Evolutionary conservation across 2,113 vertebrate genomes (phyloP), one percentile per base, ranked within the genome.

Genomic region (Pygoscelis antarcticus): DNA sequence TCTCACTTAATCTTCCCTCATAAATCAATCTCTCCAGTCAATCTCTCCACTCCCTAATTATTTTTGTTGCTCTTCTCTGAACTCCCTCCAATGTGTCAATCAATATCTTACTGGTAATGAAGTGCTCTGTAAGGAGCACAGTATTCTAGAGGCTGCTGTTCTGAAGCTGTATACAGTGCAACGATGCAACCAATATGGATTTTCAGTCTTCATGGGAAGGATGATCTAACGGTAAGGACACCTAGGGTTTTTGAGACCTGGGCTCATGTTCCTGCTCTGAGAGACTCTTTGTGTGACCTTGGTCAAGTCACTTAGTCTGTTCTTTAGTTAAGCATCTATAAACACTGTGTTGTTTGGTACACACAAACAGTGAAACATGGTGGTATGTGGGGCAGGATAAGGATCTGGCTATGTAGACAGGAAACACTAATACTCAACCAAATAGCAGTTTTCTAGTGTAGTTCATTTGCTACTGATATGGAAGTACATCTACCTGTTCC

Each of bases 1-100:
- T 97, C 95, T 96, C 91, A 92, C 95, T 97, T 96, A 95, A 96
- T 97, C 96, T 97, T 86, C 89, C 91, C 87, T 96, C 93, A 90
- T 93, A 96, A 97, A 97, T 97, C 97, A 97, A 96, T 96, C 96
- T 96, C 95, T 83, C 91, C 86, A 96, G 97, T 97, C 95, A 96
- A 91, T 97, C 96, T 96, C 89, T 93, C 92, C 87, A 83, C 94
- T 97, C 93, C 91, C 91, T 96, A 97, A 97, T 97, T 97, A 97
- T 97, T 97, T 97, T 96, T 96, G 95, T 90, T 96, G 95, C 96
- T 97, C 89, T 91, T 96, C 94, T 96, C 94, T 97, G 95, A 97
- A 96, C 97, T 97, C 93, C 87, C 78, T 97, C 87, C 96, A 96
- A 96, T 60, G 74, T 94, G 91, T 95, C 97, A 97, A 94, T 97